A percentile compares a stretch with the other conserved stretches of the same genome.
phyloP scores from a whole-genome alignment of 1,140 invertebrate genomes.

The Philotrypesis tridentata region DNA sequence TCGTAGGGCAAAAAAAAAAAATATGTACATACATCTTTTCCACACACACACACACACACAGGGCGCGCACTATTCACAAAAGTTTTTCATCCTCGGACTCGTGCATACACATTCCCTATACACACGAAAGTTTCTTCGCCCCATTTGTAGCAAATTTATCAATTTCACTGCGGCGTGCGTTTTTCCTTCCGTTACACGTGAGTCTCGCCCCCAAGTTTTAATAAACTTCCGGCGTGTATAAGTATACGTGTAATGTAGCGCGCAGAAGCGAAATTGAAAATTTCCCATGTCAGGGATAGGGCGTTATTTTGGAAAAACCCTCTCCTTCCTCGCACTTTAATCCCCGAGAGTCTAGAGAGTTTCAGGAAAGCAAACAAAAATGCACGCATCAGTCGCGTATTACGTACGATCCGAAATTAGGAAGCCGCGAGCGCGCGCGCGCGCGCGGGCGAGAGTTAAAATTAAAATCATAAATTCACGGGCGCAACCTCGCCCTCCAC shows the following conservation, averaged over 20 bases:
- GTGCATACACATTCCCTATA: too few species aligned
- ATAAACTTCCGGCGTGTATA: not conserved
- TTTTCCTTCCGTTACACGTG: not conserved
- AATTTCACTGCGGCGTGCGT: not conserved
- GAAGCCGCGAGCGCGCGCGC: too few species aligned
- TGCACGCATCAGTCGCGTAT: not conserved
- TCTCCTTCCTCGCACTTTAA: not conserved
- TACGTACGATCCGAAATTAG: not conserved
- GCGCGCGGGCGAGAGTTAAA: slow-evolving; percentile 40
- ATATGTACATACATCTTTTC: too few species aligned
- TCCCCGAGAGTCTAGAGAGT: too few species aligned
- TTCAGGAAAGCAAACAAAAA: not conserved
- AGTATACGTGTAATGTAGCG: too few species aligned
- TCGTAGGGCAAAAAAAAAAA: not conserved
- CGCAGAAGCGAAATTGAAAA: too few species aligned
- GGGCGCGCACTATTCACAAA: too few species aligned
- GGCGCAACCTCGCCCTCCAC: not conserved
- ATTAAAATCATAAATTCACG: slow-evolving; percentile 49
- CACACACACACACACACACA: too few species aligned
- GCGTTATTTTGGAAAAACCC: not conserved
- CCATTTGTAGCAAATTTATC: not conserved
- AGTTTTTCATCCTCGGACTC: too few species aligned
- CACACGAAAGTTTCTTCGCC: too few species aligned
- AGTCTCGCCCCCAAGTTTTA: not conserved
- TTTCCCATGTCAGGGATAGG: not conserved